A percentile compares a stretch with the other conserved stretches of the same genome.
Evolutionary conservation across 1,140 invertebrate genomes (phyloP).

Genomic region (Coenobita brevimanus): DNA sequence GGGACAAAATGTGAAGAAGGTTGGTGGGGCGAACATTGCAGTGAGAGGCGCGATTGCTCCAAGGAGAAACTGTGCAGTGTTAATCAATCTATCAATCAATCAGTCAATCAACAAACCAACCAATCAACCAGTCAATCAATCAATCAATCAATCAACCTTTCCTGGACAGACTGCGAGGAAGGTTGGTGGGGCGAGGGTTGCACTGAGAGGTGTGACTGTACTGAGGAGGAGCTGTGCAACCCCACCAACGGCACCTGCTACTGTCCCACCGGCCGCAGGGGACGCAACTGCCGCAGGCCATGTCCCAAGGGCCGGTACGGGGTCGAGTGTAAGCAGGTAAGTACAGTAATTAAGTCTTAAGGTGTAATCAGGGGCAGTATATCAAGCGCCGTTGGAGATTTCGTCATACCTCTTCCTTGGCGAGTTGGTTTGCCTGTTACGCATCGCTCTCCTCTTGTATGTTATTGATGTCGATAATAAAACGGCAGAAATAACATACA

Average conservation of each 20-base stretch:
- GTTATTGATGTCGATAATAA: too few species aligned
- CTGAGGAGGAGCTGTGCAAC: conserved; percentile 88
- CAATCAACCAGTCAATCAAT: too few species aligned
- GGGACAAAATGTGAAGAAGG: conserved; percentile 79
- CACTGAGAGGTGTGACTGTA: conserved; percentile 85
- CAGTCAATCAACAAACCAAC: too few species aligned
- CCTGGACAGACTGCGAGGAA: conserved; percentile 76
- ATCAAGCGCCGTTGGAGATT: too few species aligned
- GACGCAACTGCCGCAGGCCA: conserved; percentile 83
- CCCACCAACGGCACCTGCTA: conserved; percentile 83
- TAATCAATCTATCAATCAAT: too few species aligned
- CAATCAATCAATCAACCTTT: not conserved
- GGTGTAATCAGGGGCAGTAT: too few species aligned
- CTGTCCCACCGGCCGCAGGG: conserved; percentile 89
- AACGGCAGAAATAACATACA: too few species aligned
- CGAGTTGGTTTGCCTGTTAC: too few species aligned
- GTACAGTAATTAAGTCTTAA: too few species aligned
- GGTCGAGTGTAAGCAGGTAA: conserved; percentile 78
- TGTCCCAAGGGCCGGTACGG: conserved; percentile 83
- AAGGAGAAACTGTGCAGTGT: conserved; percentile 88
- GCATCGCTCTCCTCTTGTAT: too few species aligned
- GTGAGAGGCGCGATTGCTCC: conserved; percentile 86
- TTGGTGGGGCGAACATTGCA: conserved; percentile 84
- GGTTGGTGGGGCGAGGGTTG: conserved; percentile 86
- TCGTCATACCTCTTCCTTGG: too few species aligned